A percentile compares a stretch with the other conserved stretches of the same genome.
Evolutionary conservation across 2,888 invertebrate genomes (phyloP).

Genomic region (Philonicus albiceps): DNA sequence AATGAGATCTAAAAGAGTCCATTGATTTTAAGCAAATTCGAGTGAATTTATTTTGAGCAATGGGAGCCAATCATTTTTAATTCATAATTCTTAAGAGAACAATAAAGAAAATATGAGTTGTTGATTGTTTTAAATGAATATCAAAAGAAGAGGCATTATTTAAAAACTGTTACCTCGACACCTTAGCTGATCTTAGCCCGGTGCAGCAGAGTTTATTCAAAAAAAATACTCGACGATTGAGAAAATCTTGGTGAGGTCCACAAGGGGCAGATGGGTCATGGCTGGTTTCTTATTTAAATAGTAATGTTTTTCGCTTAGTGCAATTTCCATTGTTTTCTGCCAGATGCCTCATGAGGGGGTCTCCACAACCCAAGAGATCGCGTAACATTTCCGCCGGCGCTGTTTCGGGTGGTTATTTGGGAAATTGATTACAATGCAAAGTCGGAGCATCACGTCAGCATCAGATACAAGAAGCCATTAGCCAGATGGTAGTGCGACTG

Average conservation of each 20-base stretch:
- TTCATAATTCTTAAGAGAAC: too few species aligned
- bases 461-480: conserved; percentile 44
- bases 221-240: not conserved
- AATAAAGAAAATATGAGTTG: too few species aligned
- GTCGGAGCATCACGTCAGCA: conserved; percentile 43
- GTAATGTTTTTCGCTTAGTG: not conserved
- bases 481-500: conserved; percentile 42
- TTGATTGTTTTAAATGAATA: too few species aligned
- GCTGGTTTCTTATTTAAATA: not conserved
- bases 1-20: too few species aligned
- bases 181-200: too few species aligned
- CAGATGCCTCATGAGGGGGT: not conserved
- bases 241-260: not conserved
- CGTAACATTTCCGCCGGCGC: not conserved
- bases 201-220: too few species aligned
- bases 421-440: conserved; percentile 41
- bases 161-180: too few species aligned
- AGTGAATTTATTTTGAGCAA: too few species aligned
- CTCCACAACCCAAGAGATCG: not conserved
- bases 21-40: too few species aligned
- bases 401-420: conserved; percentile 12
- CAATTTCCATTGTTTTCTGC: not conserved
- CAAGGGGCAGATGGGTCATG: not conserved
- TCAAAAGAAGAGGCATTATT: too few species aligned
- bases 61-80: too few species aligned